These are phyloP conservation scores for Eristalis arbustorum DNA, from an alignment of 2,888 invertebrate genomes.

Conservation along the genomic window DNA sequence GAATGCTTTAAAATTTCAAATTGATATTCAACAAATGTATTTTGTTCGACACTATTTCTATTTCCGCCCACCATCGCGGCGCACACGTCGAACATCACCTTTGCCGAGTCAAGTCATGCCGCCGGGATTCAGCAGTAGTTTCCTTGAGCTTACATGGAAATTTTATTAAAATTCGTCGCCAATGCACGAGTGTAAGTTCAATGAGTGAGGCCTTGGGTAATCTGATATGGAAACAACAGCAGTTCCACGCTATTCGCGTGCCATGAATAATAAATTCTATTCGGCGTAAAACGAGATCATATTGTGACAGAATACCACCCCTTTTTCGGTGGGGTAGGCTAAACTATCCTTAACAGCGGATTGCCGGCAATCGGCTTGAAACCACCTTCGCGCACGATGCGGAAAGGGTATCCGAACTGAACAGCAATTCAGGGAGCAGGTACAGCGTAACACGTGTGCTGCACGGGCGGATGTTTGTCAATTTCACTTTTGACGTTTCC, in stretches of 20 bases:
- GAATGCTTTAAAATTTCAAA: neutral
- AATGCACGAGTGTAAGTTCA: constrained; percentile 3
- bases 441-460: constrained; percentile 6
- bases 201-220: neutral
- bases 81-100: neutral
- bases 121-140: neutral
- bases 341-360: constrained; percentile 34
- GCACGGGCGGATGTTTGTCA: constrained; percentile 22
- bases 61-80: neutral
- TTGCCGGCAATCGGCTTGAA: neutral
- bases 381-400: neutral
- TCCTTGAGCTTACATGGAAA: constrained; percentile 8
- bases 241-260: constrained; percentile 19
- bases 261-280: constrained; percentile 35
- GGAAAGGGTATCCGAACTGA: no score
- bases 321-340: neutral
- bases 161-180: constrained; percentile 23
- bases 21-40: neutral
- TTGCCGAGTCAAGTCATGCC: neutral
- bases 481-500: constrained; percentile 19
- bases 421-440: no score
- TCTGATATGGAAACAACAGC: constrained; percentile 4
- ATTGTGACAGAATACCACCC: neutral
- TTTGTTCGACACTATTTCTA: neutral
- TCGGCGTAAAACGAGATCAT: neutral